phyloP scores from a whole-genome alignment of 53 echinoderm and acorn worm genomes.

The Temnopleurus reevesii region DNA sequence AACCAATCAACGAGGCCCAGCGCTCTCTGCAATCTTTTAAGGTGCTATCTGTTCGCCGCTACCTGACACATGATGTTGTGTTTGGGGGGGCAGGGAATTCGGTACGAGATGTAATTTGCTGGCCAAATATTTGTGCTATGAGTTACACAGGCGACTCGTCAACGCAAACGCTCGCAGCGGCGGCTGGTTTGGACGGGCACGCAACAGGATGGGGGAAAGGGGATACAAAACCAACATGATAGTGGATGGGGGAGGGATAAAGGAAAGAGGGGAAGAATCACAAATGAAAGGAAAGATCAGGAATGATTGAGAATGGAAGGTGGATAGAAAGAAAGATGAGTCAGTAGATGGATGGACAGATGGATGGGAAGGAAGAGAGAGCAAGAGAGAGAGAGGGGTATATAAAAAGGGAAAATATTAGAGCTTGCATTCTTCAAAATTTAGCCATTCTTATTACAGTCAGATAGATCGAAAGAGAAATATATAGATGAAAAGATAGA shows the following conservation, averaged over 20 bases:
- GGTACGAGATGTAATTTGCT: slow-evolving; percentile 57
- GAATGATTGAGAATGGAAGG: not conserved
- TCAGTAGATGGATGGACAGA: not conserved
- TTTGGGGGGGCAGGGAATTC: slow-evolving; percentile 27
- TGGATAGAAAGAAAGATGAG: not conserved
- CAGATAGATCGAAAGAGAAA: not conserved
- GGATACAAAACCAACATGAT: slow-evolving; percentile 50
- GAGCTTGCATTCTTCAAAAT: too few relatives aligned
- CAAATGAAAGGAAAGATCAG: not conserved
- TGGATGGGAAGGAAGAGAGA: not conserved
- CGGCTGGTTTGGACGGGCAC: not conserved
- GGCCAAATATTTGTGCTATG: slow-evolving; percentile 62
- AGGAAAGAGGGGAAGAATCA: too few relatives aligned
- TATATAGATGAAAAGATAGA: not conserved
- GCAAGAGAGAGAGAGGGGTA: not conserved
- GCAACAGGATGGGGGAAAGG: slow-evolving; percentile 16
- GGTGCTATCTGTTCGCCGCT: not conserved
- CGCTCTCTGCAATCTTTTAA: slow-evolving; percentile 28
- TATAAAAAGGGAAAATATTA: not conserved
- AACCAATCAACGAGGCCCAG: not conserved
- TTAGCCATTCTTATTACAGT: too few relatives aligned
- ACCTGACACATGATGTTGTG: slow-evolving; percentile 50
- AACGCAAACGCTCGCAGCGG: slow-evolving; percentile 27
- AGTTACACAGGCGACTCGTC: slow-evolving; percentile 40
- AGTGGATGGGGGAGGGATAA: slow-evolving; percentile 21